Evolutionary conservation across 2,113 vertebrate species (phyloP).

Genomic region (Prietella phreatophila): DNA sequence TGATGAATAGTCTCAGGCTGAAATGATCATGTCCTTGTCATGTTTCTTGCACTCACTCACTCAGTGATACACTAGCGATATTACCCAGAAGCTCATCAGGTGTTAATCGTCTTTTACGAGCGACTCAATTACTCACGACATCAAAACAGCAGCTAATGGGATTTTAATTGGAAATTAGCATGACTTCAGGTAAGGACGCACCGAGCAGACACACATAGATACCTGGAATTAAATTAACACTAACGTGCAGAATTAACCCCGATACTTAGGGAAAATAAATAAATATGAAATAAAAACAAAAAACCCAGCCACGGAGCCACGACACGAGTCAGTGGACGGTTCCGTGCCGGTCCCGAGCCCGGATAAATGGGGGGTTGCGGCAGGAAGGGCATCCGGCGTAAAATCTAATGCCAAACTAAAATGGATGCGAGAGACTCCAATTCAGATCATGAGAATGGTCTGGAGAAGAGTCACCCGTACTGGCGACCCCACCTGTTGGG

Average conservation of each 20-base stretch:
- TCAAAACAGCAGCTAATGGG: not conserved
- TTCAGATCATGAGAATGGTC: too few species aligned
- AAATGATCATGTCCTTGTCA: conserved; percentile 18
- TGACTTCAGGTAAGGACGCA: not conserved
- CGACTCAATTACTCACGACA: not conserved
- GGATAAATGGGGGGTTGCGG: too few species aligned
- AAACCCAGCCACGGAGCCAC: too few species aligned
- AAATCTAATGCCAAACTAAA: too few species aligned
- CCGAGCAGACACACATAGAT: not conserved
- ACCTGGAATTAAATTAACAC: not conserved
- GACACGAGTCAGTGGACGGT: too few species aligned
- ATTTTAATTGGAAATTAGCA: not conserved
- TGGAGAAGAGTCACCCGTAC: too few species aligned
- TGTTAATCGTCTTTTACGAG: conserved; percentile 17
- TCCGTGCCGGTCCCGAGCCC: too few species aligned
- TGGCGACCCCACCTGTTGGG: too few species aligned
- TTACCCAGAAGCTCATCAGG: conserved; percentile 11
- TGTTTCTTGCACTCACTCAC: conserved; percentile 6
- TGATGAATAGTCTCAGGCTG: not conserved
- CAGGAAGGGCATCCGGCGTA: too few species aligned
- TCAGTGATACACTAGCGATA: not conserved
- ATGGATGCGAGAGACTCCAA: too few species aligned
- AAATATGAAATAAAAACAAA: not conserved
- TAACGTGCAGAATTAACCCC: not conserved
- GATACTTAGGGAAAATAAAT: not conserved